Evolutionary conservation across 2,113 vertebrate genomes (phyloP).

Genomic region (Sus scrofa): T2T-Sscrofa CM000818.6:94162501-94163000

Average conservation of each 20-base stretch:
- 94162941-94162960: neutral
- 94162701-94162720: neutral
- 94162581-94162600: accelerated
- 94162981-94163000: neutral
- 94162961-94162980: neutral
- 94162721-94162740: neutral
- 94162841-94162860: too few species aligned
- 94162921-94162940: neutral
- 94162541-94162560: neutral
- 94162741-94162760: neutral
- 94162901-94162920: accelerated
- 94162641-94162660: neutral
- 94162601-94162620: neutral
- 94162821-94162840: neutral
- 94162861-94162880: neutral
- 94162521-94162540: accelerated
- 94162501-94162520: neutral
- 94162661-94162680: neutral
- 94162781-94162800: accelerated
- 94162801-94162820: neutral
- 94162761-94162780: neutral
- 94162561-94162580: neutral
- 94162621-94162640: neutral
- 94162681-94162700: neutral
- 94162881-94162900: neutral